Evolutionary conservation across 23 tunicate species (phyloP), one percentile per base, ranked within the genome.

Genomic region (Oikopleura vanhoeffeni): DNA sequence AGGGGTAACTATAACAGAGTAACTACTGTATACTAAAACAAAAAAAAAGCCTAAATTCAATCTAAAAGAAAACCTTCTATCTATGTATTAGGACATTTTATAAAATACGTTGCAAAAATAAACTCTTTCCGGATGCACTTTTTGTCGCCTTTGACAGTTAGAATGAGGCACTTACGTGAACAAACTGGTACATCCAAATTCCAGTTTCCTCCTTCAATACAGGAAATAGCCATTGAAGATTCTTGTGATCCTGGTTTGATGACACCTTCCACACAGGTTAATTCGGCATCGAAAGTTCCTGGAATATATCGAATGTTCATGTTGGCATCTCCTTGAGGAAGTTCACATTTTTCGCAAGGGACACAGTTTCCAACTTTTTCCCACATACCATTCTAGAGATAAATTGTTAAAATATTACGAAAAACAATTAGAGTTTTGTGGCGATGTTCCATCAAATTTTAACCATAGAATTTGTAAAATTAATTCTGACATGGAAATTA

Each of bases 201-300:
- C 79, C 79, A 71, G 36, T 71, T 71, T 18, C 38, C 79, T 2
- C 79, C 79, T 71, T 71, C 38, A 24, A 71, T 32, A 71, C 79
- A 71, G 38, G 34, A 13, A 30, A 71, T 71, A 2, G 27, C 32
- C 79, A 71, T 71, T 2, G 27, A 33, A 18, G 34, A 18, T 13
- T 13, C 35, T 2, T 71, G 36, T 18, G 79, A 13, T 33, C 79
- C 79, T 28, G 79, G 79, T 38, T 71, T 30, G 34, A 71, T 18
- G 38, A 71, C 79, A 38, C 79, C 79, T 2, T 71, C 79, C 3
- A 71, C 79, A 32, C 79, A 71, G 4, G 79, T 13, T 33, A 71
- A 2, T 30, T 18, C 2, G 38, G 79, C 79, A 2, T 18, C 35
- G 3, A 18, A 71, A 4, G 27, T 30, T 2, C 35, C 79, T 2